These are phyloP conservation scores for Gambusia yucatana DNA, from an alignment of 2,797 vertebrate genomes.

Conservation along the genomic window DNA sequence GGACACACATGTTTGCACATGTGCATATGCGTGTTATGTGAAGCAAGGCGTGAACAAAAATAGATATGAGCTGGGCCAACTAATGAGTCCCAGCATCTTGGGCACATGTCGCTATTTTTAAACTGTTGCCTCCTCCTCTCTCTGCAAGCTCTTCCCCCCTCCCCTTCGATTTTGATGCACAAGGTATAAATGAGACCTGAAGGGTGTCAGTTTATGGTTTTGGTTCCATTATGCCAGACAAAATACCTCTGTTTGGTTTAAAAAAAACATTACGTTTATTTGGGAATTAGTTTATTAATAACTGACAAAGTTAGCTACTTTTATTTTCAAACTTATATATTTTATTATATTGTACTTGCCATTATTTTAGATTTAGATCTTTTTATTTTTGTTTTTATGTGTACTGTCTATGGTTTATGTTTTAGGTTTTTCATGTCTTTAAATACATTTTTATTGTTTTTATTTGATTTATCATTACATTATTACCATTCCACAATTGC, in stretches of 20 bases:
- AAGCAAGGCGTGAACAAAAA: conserved; percentile 53
- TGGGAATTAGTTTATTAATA: neutral
- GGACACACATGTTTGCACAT: conserved; percentile 27
- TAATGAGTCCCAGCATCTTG: conserved; percentile 72
- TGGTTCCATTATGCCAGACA: neutral
- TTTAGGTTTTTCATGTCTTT: neutral
- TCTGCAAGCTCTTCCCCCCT: conserved; percentile 34
- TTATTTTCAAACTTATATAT: neutral
- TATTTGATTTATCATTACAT: neutral
- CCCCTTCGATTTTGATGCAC: conserved; percentile 32
- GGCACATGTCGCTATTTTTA: conserved; percentile 74
- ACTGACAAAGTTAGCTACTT: neutral
- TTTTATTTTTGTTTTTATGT: neutral
- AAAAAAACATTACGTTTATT: neutral
- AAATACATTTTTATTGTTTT: neutral
- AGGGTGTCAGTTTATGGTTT: neutral
- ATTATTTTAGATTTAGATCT: neutral
- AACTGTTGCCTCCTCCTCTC: conserved; percentile 46
- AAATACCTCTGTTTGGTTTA: neutral
- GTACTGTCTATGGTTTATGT: neutral
- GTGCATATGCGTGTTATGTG: conserved; percentile 33
- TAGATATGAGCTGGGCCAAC: conserved; percentile 68
- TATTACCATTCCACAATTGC: neutral
- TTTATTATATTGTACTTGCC: neutral
- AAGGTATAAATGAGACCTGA: conserved; percentile 7